Conservation (phyloP, 2,113 vertebrate genomes). For the Scortum barcoo region DNA sequence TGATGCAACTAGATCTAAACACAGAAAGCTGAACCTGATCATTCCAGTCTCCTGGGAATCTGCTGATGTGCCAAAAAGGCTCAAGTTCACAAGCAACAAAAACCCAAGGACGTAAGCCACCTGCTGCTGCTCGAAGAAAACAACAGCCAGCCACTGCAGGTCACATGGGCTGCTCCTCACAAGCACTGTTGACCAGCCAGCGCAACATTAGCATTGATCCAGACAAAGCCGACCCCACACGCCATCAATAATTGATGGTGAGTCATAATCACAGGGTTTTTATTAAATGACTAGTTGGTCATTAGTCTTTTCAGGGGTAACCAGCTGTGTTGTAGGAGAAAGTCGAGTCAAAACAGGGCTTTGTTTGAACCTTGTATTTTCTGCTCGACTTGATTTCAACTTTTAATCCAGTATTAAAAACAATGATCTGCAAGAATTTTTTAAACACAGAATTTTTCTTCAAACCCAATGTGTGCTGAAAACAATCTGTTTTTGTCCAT, state of each 20-base stretch:
- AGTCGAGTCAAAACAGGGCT: conserved; percentile 41
- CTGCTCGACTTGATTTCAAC: conserved; percentile 25
- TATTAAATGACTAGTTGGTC: conserved; percentile 64
- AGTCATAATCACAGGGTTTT: conserved; percentile 73
- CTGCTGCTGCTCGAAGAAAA: conserved; percentile 83
- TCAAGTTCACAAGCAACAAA: conserved; percentile 83
- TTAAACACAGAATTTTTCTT: background rate
- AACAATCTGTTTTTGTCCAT: background rate
- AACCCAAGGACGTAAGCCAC: conserved; percentile 81
- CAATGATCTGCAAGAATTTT: background rate
- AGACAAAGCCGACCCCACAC: conserved; percentile 68
- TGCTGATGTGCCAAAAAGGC: conserved; percentile 80
- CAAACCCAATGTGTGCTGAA: background rate
- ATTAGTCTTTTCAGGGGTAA: conserved; percentile 59
- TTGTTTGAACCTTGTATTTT: conserved; percentile 29
- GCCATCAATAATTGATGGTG: conserved; percentile 80
- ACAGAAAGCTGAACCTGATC: conserved; percentile 75
- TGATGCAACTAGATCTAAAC: conserved; percentile 73
- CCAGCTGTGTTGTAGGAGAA: conserved; percentile 74
- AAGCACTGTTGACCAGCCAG: conserved; percentile 57
- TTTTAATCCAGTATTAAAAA: background rate
- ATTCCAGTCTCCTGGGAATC: conserved; percentile 75
- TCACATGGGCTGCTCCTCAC: conserved; percentile 65
- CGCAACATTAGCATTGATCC: conserved; percentile 73
- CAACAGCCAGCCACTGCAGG: conserved; percentile 72